Conservation (phyloP, 1,140 invertebrate species). For the Brachionus asplanchnoidis region DNA sequence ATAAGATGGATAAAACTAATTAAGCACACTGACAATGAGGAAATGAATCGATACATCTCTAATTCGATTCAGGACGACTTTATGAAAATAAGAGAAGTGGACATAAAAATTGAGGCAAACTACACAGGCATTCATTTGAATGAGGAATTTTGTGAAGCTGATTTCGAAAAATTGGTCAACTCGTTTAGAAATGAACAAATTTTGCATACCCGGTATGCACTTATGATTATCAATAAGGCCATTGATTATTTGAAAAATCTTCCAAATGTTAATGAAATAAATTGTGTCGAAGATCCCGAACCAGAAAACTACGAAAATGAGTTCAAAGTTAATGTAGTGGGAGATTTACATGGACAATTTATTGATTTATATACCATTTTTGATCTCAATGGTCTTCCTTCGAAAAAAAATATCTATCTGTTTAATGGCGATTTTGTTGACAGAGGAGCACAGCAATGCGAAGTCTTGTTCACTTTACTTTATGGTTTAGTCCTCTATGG, state of each 20-base stretch:
- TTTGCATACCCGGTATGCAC: not conserved
- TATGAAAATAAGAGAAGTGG: not conserved
- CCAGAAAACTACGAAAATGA: not conserved
- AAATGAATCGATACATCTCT: conserved; percentile 4
- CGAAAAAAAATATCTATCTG: conserved; percentile 78
- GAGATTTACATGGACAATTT: conserved; percentile 41
- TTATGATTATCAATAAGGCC: conserved; percentile 23
- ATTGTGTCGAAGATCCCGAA: not conserved
- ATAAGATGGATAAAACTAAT: conserved; percentile 31
- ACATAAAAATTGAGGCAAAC: conserved; percentile 58
- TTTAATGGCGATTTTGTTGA: conserved; percentile 65
- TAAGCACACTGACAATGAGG: not conserved
- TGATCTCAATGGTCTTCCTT: conserved; percentile 49
- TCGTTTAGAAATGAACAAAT: conserved; percentile 22
- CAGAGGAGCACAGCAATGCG: conserved; percentile 17
- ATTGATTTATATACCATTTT: conserved; percentile 35
- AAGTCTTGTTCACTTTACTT: conserved; percentile 18
- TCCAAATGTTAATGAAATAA: conserved; percentile 28
- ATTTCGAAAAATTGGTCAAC: conserved; percentile 64
- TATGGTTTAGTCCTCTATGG: not conserved
- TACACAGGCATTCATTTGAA: conserved; percentile 69
- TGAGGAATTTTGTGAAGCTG: conserved; percentile 68
- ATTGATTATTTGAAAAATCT: conserved; percentile 14
- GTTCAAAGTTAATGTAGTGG: conserved; percentile 72
- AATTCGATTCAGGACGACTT: conserved; percentile 1